A percentile compares a stretch with the other conserved stretches of the same genome.
These are phyloP conservation scores for Sialis fuliginosa DNA, from an alignment of 2,888 invertebrate genomes.

Conservation along the genomic window DNA sequence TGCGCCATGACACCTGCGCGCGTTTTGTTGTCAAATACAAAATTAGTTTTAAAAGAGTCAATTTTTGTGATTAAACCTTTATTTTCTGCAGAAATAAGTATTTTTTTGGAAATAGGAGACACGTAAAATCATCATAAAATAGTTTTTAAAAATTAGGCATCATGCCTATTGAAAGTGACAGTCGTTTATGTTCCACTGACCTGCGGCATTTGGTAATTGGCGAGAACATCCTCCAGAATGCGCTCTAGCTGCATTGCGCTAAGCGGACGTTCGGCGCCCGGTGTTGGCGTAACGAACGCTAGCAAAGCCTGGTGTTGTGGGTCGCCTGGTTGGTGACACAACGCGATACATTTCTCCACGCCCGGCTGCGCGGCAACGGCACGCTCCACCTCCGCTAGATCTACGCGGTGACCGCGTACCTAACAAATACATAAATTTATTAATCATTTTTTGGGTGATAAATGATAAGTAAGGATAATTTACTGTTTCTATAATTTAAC, in stretches of 20 bases:
- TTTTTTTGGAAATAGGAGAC: too few species aligned
- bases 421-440: slow-evolving; percentile 9
- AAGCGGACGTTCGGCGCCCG: slow-evolving; percentile 22
- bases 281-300: slow-evolving; percentile 37
- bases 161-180: too few species aligned
- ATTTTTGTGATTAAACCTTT: too few species aligned
- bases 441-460: slow-evolving; percentile 25
- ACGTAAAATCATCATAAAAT: too few species aligned
- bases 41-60: too few species aligned
- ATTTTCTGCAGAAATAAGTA: too few species aligned
- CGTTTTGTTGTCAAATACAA: too few species aligned
- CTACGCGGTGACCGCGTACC: slow-evolving; percentile 71
- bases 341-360: slow-evolving; percentile 58
- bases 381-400: slow-evolving; percentile 67
- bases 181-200: slow-evolving; percentile 18
- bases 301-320: slow-evolving; percentile 47
- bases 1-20: too few species aligned
- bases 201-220: slow-evolving; percentile 68
- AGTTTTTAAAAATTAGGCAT: too few species aligned
- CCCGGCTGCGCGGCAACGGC: slow-evolving; percentile 42
- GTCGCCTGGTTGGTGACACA: slow-evolving; percentile 62
- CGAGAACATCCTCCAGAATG: slow-evolving; percentile 40
- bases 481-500: too few species aligned
- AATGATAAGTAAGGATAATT: too few species aligned
- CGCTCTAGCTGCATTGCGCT: slow-evolving; percentile 44